phyloP scores from a whole-genome alignment of 2,113 vertebrate genomes.

The Urocolius indicus region DNA sequence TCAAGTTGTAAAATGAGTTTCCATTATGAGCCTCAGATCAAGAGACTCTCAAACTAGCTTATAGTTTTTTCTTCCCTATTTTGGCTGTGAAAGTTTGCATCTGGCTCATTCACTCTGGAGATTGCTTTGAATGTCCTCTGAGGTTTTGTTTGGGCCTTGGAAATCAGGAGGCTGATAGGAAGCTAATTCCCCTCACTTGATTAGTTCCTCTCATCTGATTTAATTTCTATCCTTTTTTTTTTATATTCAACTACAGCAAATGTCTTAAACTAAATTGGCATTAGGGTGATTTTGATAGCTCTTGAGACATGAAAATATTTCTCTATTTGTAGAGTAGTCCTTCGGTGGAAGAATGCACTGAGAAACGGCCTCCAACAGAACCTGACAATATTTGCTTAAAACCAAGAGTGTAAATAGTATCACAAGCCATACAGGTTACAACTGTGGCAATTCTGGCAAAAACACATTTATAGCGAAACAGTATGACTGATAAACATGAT shows the following conservation, averaged over 20 bases:
- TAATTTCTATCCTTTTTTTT: not conserved
- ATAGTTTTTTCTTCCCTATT: not conserved
- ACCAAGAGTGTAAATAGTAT: not conserved
- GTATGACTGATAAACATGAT: not conserved
- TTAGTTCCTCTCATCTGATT: not conserved
- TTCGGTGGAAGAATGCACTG: not conserved
- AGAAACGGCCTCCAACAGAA: not conserved
- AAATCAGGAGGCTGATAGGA: not conserved
- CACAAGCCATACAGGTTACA: not conserved
- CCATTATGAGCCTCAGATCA: not conserved
- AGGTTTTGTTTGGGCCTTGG: not conserved
- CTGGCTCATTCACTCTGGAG: not conserved
- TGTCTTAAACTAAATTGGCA: not conserved
- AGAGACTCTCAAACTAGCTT: not conserved
- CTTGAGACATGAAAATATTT: not conserved
- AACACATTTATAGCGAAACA: not conserved
- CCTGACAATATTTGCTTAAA: not conserved
- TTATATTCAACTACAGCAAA: not conserved
- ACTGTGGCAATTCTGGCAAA: not conserved
- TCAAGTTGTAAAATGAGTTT: constrained; percentile 3
- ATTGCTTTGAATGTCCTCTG: not conserved
- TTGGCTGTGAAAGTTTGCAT: not conserved
- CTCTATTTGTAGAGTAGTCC: not conserved
- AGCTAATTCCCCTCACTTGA: not conserved
- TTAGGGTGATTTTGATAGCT: not conserved